Percentiles rank a stretch among this genome's conserved stretches.
phyloP scores from a whole-genome alignment of 2,113 vertebrate species.

The Tautogolabrus adspersus region DNA sequence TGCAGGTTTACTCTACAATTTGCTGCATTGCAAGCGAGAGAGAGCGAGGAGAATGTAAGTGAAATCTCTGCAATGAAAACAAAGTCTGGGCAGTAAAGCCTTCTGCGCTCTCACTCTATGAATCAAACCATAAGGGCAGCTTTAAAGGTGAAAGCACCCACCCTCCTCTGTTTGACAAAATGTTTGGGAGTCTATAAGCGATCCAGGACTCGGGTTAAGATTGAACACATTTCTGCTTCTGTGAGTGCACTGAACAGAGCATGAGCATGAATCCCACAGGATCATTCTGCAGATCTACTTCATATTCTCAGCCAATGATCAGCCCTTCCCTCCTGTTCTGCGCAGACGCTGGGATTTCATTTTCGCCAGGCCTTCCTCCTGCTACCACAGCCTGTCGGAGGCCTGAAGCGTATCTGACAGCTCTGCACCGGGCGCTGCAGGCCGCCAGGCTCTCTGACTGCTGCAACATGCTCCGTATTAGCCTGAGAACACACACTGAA shows the following conservation, averaged over 20 bases:
- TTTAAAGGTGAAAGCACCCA: conserved; percentile 9
- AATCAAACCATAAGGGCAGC: conserved; percentile 21
- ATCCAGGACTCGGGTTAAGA: conserved; percentile 10
- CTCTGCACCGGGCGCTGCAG: conserved; percentile 60
- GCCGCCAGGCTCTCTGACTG: conserved; percentile 65
- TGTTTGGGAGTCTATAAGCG: conserved; percentile 27
- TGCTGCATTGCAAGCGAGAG: conserved; percentile 2
- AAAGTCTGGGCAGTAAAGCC: neutral
- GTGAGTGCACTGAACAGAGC: conserved; percentile 33
- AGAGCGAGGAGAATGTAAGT: neutral
- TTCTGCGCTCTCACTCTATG: neutral
- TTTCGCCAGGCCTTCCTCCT: conserved; percentile 66
- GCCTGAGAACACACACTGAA: conserved; percentile 68
- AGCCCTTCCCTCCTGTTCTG: conserved; percentile 34
- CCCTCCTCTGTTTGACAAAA: conserved; percentile 16
- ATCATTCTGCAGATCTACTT: conserved; percentile 66
- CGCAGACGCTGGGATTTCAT: conserved; percentile 69
- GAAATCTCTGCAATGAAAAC: conserved; percentile 12
- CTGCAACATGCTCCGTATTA: conserved; percentile 74
- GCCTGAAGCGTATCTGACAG: conserved; percentile 75
- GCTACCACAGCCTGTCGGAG: conserved; percentile 69
- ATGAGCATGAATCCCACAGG: conserved; percentile 54
- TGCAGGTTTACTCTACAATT: neutral
- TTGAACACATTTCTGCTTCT: conserved; percentile 38
- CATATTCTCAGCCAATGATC: conserved; percentile 62